Evolutionary conservation across 2,797 vertebrate genomes (phyloP), one percentile per base, ranked within the genome.

Genomic region (Myripristis murdjan): DNA sequence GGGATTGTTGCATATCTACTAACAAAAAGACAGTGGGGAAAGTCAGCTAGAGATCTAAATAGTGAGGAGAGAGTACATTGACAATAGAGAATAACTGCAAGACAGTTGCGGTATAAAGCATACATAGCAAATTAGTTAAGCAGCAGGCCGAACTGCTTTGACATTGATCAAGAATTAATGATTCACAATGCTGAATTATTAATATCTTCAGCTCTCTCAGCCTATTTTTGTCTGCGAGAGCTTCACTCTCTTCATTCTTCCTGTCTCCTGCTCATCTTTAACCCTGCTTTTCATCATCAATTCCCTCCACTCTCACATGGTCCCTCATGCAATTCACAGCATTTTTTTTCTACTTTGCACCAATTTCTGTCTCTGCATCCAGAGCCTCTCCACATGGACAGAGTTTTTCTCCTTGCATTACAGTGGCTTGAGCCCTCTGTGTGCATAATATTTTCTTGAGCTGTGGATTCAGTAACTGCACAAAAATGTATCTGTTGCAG

Each of bases 101-200:
- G 24, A 51, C 56, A 62, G 49, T 18, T 18, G 5, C n/a, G n/a
- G n/a, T n/a, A n/a, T n/a, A 18, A 28, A 59, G 39, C 23, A 5
- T 12, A 31, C 49, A 61, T 23, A 14, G 24, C 26, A 59, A 44
- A 64, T 70, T 60, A 59, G 62, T 66, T 18, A 35, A 70, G 53
- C 41, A 46, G 44, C n/a, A 46, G 20, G 41, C 51, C 41, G 70
- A 80, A 80, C 79, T 69, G 73, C 81, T 81, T 75, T 60, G 71
- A 81, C 84, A 84, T 77, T 86, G 86, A 93, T 94, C 79, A 94
- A 94, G 89, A 93, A 95, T 93, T 93, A 84, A 95, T 94, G 91
- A 85, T 81, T 82, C 83, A 85, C 74, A 22, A 63, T 39, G 49
- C 56, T 95, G 85, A 94, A 94, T 94, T 93, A 95, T 95, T 94